phyloP scores from a whole-genome alignment of 2,888 invertebrate genomes.

The Melanargia galathea region DNA sequence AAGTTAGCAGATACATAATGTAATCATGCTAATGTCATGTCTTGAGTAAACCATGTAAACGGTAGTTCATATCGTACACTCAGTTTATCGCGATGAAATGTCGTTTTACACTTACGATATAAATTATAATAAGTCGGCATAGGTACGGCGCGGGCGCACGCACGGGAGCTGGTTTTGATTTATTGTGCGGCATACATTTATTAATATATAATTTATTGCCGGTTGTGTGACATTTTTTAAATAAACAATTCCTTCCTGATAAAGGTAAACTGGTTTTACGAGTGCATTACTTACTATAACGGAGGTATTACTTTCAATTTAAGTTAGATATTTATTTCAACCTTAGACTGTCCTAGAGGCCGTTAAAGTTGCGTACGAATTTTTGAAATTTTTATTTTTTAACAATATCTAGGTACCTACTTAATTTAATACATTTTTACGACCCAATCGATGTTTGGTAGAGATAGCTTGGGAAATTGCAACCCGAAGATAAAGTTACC shows the following conservation, averaged over 20 bases:
- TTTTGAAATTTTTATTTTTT: too few species aligned
- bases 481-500: too few species aligned
- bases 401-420: too few species aligned
- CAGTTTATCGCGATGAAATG: slow-evolving; percentile 7
- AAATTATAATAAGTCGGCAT: neutral
- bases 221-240: slow-evolving; percentile 6
- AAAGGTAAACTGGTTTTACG: neutral
- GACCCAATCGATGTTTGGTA: too few species aligned
- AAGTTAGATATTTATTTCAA: neutral
- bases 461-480: too few species aligned
- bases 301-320: neutral
- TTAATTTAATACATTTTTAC: too few species aligned
- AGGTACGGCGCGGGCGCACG: neutral
- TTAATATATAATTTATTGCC: slow-evolving; percentile 9
- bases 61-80: neutral
- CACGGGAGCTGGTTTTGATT: slow-evolving; percentile 13
- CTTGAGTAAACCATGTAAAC: neutral
- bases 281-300: neutral
- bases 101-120: slow-evolving; percentile 11
- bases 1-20: too few species aligned
- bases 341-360: too few species aligned
- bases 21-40: neutral
- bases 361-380: too few species aligned
- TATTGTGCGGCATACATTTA: neutral
- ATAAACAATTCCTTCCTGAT: slow-evolving; percentile 7